phyloP scores from a whole-genome alignment of 2,113 vertebrate species.

The Pseudolaguvia tuberculata region DNA sequence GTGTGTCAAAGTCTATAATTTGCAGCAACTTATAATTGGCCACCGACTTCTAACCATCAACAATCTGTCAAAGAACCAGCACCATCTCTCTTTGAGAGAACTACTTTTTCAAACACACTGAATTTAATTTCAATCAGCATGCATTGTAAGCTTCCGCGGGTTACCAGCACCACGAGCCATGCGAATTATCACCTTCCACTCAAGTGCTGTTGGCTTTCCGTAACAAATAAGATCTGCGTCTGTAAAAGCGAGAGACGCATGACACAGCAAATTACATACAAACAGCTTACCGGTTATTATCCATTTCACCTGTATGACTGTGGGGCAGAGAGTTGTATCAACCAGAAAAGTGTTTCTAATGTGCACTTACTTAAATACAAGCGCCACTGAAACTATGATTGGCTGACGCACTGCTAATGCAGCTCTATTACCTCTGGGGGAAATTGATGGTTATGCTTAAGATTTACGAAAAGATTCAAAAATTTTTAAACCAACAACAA shows the following conservation, averaged over 20 bases:
- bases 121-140: conserved; percentile 36
- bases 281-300: conserved; percentile 29
- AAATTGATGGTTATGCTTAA: neutral
- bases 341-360: conserved; percentile 32
- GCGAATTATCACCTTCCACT: conserved; percentile 20
- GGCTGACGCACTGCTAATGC: conserved; percentile 13
- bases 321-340: neutral
- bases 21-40: conserved; percentile 27
- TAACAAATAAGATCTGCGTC: conserved; percentile 29
- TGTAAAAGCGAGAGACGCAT: neutral
- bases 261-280: conserved; percentile 23
- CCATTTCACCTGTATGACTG: conserved; percentile 24
- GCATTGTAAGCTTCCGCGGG: conserved; percentile 31
- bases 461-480: neutral
- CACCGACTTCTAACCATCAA: conserved; percentile 11
- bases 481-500: neutral
- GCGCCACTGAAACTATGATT: conserved; percentile 26
- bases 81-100: neutral
- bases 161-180: conserved; percentile 18
- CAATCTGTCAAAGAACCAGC: conserved; percentile 16
- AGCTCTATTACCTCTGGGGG: neutral
- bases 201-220: conserved; percentile 8
- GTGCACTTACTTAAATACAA: conserved; percentile 18
- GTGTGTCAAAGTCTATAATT: conserved; percentile 17
- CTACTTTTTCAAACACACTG: neutral